Percentiles rank a stretch among this genome's conserved stretches.
Evolutionary conservation across 2,113 vertebrate genomes (phyloP).

Genomic region (Oreocharis arfaki): DNA sequence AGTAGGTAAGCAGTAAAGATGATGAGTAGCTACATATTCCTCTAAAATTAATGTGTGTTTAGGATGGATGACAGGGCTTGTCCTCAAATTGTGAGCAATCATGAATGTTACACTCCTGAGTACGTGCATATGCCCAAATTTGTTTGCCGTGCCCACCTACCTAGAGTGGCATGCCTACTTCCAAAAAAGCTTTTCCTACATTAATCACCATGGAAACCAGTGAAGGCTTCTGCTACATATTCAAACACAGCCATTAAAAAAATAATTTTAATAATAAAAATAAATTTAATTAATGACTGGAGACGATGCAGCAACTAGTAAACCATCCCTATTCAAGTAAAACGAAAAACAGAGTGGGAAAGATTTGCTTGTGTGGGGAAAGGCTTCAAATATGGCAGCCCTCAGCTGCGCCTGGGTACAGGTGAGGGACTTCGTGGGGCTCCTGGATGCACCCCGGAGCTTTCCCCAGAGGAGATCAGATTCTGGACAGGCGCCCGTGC

Average conservation of each 20-base stretch:
- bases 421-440: neutral
- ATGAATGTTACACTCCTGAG: neutral
- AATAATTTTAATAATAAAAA: neutral
- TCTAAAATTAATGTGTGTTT: neutral
- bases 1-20: neutral
- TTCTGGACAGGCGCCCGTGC: rapidly evolving
- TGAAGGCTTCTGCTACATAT: neutral
- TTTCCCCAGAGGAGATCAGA: rapidly evolving
- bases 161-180: neutral
- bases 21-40: neutral
- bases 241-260: neutral
- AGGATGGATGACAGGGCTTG: neutral
- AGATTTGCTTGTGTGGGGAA: rapidly evolving
- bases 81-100: neutral
- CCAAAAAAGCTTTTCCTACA: neutral
- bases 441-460: rapidly evolving
- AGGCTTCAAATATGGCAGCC: neutral
- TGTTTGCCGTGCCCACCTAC: neutral
- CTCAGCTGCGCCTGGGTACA: too few species aligned
- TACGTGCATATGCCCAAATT: neutral
- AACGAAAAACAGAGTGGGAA: neutral
- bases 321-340: neutral
- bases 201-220: conserved; percentile 15
- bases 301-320: rapidly evolving
- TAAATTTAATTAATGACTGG: neutral